Conservation (phyloP, 2,888 invertebrate genomes). For the Oxyteleia sp. region DNA sequence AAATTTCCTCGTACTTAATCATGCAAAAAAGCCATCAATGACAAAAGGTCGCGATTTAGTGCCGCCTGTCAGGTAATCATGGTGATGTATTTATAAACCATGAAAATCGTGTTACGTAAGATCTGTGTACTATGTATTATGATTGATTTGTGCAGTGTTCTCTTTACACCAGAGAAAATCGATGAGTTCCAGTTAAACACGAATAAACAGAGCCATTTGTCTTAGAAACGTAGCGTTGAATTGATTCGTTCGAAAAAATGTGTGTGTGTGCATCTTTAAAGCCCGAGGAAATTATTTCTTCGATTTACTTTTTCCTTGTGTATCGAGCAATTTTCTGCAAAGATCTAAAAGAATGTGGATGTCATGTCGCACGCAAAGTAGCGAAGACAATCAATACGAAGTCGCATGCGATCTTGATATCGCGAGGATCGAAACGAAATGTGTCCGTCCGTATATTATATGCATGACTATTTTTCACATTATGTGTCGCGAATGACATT, state of each 20-base stretch:
- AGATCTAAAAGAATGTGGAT: conserved; percentile 60
- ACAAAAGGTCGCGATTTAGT: no score
- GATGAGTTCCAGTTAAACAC: conserved; percentile 14
- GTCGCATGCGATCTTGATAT: conserved; percentile 62
- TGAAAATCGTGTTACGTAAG: no score
- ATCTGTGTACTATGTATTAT: no score
- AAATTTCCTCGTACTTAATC: no score
- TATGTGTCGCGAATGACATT: conserved; percentile 46
- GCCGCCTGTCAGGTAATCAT: no score
- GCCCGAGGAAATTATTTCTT: neutral
- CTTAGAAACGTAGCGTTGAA: neutral
- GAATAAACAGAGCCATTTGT: neutral
- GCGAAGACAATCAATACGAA: conserved; percentile 66
- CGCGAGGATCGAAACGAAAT: conserved; percentile 49
- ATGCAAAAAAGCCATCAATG: no score
- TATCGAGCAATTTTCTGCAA: conserved; percentile 52
- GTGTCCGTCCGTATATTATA: conserved; percentile 52
- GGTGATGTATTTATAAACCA: no score
- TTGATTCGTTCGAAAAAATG: conserved; percentile 7
- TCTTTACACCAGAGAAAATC: conserved; percentile 39
- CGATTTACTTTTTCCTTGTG: conserved; percentile 13
- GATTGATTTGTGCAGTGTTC: no score
- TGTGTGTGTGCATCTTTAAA: conserved; percentile 38
- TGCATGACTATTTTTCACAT: conserved; percentile 57
- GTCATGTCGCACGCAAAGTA: conserved; percentile 63